Evolutionary conservation across 2,797 vertebrate genomes (phyloP).

Genomic region (Tiaroga cobitis): DNA sequence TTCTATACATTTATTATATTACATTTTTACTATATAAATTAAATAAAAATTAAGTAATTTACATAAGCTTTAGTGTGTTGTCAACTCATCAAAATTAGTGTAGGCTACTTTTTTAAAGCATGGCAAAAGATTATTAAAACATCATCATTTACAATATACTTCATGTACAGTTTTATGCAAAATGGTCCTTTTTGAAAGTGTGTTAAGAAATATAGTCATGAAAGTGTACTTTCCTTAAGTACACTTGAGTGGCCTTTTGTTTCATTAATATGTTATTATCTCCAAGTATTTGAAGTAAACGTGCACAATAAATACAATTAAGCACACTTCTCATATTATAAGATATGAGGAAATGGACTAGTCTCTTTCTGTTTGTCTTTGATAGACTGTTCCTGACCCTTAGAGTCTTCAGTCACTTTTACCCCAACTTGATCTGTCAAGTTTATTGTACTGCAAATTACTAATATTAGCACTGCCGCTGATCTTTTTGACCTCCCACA

Average conservation of each 20-base stretch:
- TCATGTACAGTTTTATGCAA: background rate
- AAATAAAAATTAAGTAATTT: no score
- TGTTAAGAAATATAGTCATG: background rate
- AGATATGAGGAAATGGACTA: background rate
- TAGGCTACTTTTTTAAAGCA: background rate
- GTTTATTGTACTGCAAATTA: background rate
- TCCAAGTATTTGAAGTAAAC: background rate
- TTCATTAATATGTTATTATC: background rate
- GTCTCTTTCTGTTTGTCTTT: background rate
- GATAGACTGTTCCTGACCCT: background rate
- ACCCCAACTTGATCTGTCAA: background rate
- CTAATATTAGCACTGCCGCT: background rate
- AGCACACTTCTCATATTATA: background rate
- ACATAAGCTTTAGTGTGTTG: background rate
- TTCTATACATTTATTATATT: background rate
- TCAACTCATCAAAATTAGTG: no score
- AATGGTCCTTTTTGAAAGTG: no score
- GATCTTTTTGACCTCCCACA: background rate
- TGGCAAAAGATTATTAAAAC: background rate
- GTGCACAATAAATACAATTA: background rate
- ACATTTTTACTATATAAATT: background rate
- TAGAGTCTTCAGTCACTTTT: background rate
- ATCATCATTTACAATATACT: background rate
- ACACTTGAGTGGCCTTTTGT: background rate
- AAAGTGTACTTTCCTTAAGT: background rate